phyloP scores from a whole-genome alignment of 2,797 vertebrate species.

The Dermochelys coriacea region DNA sequence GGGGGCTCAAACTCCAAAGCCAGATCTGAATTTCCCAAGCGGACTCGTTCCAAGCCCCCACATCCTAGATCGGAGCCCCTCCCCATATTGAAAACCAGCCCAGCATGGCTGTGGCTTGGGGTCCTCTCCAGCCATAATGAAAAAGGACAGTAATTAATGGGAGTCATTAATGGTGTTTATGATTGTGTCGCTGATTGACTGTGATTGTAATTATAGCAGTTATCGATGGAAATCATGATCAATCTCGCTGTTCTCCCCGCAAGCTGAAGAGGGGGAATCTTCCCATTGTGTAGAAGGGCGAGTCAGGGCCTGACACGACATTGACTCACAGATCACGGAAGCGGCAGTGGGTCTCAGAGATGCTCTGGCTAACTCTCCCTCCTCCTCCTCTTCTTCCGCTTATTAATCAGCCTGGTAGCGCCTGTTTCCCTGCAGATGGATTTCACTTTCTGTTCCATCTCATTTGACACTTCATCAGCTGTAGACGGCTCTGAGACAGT shows the following conservation, averaged over 20 bases:
- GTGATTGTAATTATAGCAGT: conserved; percentile 3
- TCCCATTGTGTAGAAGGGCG: rapidly evolving
- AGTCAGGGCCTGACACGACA: not conserved
- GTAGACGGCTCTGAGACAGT: conserved; percentile 68
- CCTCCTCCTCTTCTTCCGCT: conserved; percentile 14
- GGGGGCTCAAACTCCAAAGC: rapidly evolving
- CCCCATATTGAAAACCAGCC: conserved; percentile 1
- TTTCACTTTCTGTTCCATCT: conserved; percentile 76
- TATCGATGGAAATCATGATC: not conserved
- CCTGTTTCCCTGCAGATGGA: conserved; percentile 53
- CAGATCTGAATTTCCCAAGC: not conserved
- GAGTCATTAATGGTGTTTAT: conserved; percentile 34
- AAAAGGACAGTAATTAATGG: conserved; percentile 47
- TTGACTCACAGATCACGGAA: not conserved
- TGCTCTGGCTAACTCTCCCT: not conserved
- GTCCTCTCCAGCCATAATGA: conserved; percentile 51
- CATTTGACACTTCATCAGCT: conserved; percentile 81
- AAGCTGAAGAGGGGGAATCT: not conserved
- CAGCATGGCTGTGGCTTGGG: conserved; percentile 40
- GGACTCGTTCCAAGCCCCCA: too few species aligned
- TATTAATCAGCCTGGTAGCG: conserved; percentile 40
- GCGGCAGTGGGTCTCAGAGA: rapidly evolving
- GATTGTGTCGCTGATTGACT: not conserved
- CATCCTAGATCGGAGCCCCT: too few species aligned
- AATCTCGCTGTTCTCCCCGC: not conserved